Base-by-base conservation (phyloP, 2,797 vertebrate species). In the Alca torda region DNA sequence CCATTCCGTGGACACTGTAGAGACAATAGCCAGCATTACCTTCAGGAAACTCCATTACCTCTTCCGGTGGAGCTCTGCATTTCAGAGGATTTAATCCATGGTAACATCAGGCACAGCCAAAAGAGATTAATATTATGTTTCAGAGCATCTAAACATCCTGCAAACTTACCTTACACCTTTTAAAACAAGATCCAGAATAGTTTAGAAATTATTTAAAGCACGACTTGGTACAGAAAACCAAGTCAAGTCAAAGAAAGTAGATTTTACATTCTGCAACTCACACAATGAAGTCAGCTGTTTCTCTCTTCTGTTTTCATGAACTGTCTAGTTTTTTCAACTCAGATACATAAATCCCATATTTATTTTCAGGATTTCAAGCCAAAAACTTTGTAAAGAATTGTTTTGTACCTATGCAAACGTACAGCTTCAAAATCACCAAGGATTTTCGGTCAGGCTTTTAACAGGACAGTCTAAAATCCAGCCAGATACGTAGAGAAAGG, bases 261-360 rank as follows among this genome's bases (percentile, higher is more conserved):
- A 76, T 43, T 54, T 67, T 54, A n/a, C 1, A 0, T 64, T 61
- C 53, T 54, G 30, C 50, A 89, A 16, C 10, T 82, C 51, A 18
- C 2, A 0, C 35, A 63, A 31, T 3, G 4, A 45, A 43, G 21
- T 61, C 31, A n/a, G 5, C 5, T 13, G 2, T 41, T 85, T 48
- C 14, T 65, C 37, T 76, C 46, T 65, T 19, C 24, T 53, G 11
- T 13, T 61, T 46, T n/a, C 2, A 25, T 13, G 10, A 54, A 30
- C 7, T 67, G 10, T 31, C 64, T 19, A 74, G 20, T 31, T 84
- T 87, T 87, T 88, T 75, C 15, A 53, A 43, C 15, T 78, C 26
- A 9, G 33, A n/a, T 65, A 75, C 3, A n/a, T n/a, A 16, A 64
- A 65, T 13, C 6, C 1, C 17, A 17, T n/a, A 37, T 56, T 76